These are phyloP conservation scores for Cebus imitator DNA, from an alignment of 2,113 vertebrate species.

Conservation along the genomic window DNA sequence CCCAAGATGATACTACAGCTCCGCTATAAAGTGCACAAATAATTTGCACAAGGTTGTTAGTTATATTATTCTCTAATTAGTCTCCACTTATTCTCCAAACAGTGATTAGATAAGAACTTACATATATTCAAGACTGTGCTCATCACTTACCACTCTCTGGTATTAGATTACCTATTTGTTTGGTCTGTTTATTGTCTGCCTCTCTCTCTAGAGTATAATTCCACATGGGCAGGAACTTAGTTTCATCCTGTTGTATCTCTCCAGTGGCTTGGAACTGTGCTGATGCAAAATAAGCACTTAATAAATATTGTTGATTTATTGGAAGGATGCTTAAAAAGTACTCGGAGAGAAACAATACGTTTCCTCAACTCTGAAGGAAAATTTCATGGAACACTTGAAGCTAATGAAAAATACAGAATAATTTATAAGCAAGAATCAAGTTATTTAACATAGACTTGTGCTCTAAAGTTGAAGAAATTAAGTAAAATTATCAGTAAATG, in stretches of 20 bases:
- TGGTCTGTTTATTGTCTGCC: neutral
- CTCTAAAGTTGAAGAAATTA: neutral
- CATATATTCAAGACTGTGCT: neutral
- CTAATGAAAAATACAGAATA: neutral
- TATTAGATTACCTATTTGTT: neutral
- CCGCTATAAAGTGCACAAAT: neutral
- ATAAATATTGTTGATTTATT: neutral
- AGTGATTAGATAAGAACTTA: constrained; percentile 25
- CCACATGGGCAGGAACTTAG: neutral
- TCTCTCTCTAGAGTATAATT: neutral
- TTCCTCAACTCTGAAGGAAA: constrained; percentile 24
- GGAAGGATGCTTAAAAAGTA: neutral
- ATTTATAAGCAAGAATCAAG: constrained; percentile 27
- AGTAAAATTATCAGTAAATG: constrained; percentile 18
- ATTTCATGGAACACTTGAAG: neutral
- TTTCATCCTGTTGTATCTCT: neutral
- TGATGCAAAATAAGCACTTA: neutral
- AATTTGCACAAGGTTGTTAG: neutral
- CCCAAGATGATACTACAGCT: neutral
- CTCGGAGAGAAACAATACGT: neutral
- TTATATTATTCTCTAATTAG: neutral
- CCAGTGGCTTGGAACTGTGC: neutral
- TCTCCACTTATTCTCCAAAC: neutral
- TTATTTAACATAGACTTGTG: neutral
- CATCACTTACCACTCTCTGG: neutral